phyloP scores from a whole-genome alignment of 1,140 invertebrate genomes.

The Drosophila parabipectinata region DNA sequence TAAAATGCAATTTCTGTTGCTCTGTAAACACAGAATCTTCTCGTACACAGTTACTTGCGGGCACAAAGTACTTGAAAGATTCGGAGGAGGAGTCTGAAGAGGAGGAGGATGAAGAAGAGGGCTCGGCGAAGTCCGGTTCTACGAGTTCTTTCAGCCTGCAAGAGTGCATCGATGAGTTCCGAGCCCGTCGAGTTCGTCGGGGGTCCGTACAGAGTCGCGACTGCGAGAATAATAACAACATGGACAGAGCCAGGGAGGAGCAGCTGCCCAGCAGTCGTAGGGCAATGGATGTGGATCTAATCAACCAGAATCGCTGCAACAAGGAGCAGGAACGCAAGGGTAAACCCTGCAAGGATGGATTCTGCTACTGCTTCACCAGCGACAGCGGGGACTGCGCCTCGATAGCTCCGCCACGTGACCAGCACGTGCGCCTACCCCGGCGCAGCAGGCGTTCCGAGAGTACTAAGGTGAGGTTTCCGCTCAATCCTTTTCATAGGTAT shows the following conservation, averaged over 20 bases:
- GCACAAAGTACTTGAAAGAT: constrained; percentile 48
- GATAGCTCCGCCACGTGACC: constrained; percentile 63
- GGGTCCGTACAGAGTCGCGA: constrained; percentile 73
- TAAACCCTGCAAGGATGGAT: constrained; percentile 78
- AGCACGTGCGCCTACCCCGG: constrained; percentile 64
- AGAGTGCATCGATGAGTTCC: constrained; percentile 81
- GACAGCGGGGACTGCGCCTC: constrained; percentile 79
- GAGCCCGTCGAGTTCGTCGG: constrained; percentile 67
- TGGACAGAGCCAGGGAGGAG: constrained; percentile 1
- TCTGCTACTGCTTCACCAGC: constrained; percentile 82
- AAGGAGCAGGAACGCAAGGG: constrained; percentile 75
- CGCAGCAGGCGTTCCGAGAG: constrained; percentile 68
- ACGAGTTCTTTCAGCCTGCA: constrained; percentile 77
- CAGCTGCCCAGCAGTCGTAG: background rate
- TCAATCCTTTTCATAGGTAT: background rate
- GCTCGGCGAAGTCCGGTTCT: constrained; percentile 61
- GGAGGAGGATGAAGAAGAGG: constrained; percentile 61
- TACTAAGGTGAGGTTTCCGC: constrained; percentile 43
- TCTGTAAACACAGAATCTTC: constrained; percentile 35
- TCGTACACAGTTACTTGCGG: constrained; percentile 49
- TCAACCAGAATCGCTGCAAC: constrained; percentile 77
- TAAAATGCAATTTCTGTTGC: background rate
- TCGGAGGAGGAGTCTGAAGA: constrained; percentile 34
- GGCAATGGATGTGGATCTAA: constrained; percentile 65
- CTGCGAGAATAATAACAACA: constrained; percentile 36